A percentile compares a stretch with the other conserved stretches of the same genome.
These are phyloP conservation scores for Asobara japonica DNA, from an alignment of 1,140 invertebrate species.

Conservation along the genomic window DNA sequence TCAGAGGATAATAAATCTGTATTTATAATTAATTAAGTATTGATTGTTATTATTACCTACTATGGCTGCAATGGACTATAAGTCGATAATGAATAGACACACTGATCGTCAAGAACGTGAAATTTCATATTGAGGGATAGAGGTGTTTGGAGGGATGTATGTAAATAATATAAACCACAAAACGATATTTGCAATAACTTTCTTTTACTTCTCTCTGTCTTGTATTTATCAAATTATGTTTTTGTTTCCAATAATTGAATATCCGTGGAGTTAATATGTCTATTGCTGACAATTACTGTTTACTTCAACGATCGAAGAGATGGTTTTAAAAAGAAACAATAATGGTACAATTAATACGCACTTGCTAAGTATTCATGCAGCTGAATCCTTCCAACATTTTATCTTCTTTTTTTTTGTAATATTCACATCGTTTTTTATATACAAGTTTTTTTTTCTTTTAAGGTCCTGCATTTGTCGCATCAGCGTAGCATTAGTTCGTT, in stretches of 20 bases:
- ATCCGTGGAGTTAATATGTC: slow-evolving; percentile 20
- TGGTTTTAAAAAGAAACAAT: background rate
- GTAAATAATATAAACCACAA: slow-evolving; percentile 12
- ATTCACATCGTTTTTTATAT: background rate
- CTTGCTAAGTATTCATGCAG: slow-evolving; percentile 3
- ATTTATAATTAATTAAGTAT: slow-evolving; percentile 28
- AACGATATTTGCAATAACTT: slow-evolving; percentile 24
- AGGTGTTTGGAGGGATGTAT: background rate
- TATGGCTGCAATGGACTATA: background rate
- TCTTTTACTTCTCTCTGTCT: slow-evolving; percentile 9
- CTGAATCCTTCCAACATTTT: background rate
- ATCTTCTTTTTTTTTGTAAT: background rate
- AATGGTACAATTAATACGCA: background rate
- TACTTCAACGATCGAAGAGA: background rate
- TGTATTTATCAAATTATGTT: slow-evolving; percentile 33
- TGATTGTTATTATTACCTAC: background rate
- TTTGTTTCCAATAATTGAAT: slow-evolving; percentile 16
- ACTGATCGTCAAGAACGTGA: background rate
- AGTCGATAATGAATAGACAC: background rate
- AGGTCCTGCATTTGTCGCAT: background rate
- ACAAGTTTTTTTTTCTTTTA: background rate
- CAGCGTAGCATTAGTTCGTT: background rate
- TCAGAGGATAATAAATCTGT: slow-evolving; percentile 10
- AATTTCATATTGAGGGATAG: background rate
- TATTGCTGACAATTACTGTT: slow-evolving; percentile 14